Conservation (phyloP, 2,888 invertebrate species). For the Amorpha juglandis region DNA sequence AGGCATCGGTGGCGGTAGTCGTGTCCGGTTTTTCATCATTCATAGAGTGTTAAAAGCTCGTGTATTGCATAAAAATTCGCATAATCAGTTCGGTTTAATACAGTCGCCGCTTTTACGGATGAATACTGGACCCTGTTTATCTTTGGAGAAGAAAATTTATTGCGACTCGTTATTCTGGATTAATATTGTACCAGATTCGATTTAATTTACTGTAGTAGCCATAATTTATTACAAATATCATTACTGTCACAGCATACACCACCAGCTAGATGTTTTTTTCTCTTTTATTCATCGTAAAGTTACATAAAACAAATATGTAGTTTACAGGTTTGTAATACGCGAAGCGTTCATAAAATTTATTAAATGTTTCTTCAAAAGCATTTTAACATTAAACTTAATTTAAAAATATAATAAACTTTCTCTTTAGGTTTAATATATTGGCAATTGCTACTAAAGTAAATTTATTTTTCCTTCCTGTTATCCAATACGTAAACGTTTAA, state of each 20-base stretch:
- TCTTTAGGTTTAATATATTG: no score
- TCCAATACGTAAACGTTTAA: no score
- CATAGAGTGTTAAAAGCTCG: slow-evolving; percentile 30
- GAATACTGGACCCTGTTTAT: background rate
- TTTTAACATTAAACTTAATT: no score
- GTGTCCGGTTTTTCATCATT: slow-evolving; percentile 33
- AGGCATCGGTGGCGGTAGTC: slow-evolving; percentile 27
- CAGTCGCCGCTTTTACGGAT: slow-evolving; percentile 20
- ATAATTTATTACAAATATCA: background rate
- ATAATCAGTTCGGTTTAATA: slow-evolving; percentile 21
- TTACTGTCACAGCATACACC: background rate
- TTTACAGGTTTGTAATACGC: no score
- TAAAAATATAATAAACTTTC: no score
- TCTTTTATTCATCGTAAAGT: no score
- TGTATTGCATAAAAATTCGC: slow-evolving; percentile 32
- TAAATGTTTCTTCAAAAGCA: no score
- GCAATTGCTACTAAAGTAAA: no score
- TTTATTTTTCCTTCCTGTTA: no score
- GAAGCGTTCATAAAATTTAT: no score
- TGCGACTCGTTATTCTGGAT: background rate
- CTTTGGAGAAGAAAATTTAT: slow-evolving; percentile 7
- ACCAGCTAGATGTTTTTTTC: background rate
- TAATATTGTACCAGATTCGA: background rate
- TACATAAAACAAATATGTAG: no score
- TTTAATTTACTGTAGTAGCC: no score